Conservation (phyloP, 2,797 vertebrate species). For the Furcifer pardalis region DNA sequence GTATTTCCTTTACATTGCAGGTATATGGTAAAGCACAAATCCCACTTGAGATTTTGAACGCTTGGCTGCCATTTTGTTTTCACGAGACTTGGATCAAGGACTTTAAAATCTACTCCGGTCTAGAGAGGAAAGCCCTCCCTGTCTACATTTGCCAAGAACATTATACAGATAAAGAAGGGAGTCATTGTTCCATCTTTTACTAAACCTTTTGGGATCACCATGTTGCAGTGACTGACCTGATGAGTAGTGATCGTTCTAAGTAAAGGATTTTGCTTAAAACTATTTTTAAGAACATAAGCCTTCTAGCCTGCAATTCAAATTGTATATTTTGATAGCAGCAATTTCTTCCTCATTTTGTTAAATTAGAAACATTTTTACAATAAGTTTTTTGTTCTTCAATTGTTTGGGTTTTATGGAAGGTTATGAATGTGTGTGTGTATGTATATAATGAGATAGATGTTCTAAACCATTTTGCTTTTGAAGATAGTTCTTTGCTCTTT, state of each 20-base stretch:
- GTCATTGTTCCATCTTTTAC: conserved; percentile 73
- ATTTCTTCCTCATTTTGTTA: conserved; percentile 81
- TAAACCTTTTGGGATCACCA: conserved; percentile 74
- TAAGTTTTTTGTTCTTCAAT: conserved; percentile 74
- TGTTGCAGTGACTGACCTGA: conserved; percentile 71
- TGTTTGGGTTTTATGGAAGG: conserved; percentile 67
- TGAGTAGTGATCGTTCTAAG: conserved; percentile 75
- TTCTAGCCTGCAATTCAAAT: conserved; percentile 84
- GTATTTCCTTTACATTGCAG: conserved; percentile 71
- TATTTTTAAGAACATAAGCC: conserved; percentile 85
- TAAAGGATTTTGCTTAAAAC: conserved; percentile 81
- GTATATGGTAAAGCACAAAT: conserved; percentile 99
- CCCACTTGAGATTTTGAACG: conserved; percentile 95
- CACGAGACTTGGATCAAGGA: conserved; percentile 70
- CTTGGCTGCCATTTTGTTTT: conserved; percentile 62
- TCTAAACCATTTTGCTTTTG: conserved; percentile 76
- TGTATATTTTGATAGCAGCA: conserved; percentile 87
- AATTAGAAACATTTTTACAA: conserved; percentile 77
- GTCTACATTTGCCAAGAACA: conserved; percentile 71
- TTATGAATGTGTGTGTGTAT: conserved; percentile 62
- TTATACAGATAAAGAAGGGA: conserved; percentile 70
- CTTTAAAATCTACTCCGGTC: conserved; percentile 63
- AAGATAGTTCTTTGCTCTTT: conserved; percentile 75
- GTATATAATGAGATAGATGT: conserved; percentile 71
- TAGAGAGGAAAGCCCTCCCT: conserved; percentile 71